Conservation (phyloP, 2,797 vertebrate genomes). For the Orestias chungarensis region DNA sequence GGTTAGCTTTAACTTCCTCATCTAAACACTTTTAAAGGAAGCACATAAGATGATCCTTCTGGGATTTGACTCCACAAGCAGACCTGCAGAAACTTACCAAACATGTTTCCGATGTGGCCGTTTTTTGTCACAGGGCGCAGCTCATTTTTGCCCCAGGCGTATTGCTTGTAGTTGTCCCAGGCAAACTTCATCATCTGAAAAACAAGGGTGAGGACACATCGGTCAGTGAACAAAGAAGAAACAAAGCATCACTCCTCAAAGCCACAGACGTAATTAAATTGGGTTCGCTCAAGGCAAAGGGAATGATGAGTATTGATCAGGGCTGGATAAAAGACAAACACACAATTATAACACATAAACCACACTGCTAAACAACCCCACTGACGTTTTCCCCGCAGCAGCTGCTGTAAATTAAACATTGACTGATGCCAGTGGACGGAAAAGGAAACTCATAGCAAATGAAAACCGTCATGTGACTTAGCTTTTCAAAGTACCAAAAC, state of each 20-base stretch:
- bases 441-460: constrained; percentile 1
- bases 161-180: constrained; percentile 94
- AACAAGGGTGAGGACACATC: constrained; percentile 42
- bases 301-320: constrained; percentile 66
- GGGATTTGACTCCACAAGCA: not conserved
- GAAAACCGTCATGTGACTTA: constrained; percentile 7
- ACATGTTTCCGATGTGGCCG: constrained; percentile 94
- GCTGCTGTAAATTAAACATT: constrained; percentile 49
- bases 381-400: constrained; percentile 56
- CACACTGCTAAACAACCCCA: constrained; percentile 41
- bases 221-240: constrained; percentile 41
- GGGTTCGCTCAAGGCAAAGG: constrained; percentile 49
- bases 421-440: constrained; percentile 35
- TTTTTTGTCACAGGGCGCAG: constrained; percentile 91
- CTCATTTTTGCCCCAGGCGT: constrained; percentile 95
- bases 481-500: constrained; percentile 1
- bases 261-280: constrained; percentile 53
- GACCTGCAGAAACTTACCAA: constrained; percentile 86
- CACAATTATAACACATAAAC: constrained; percentile 57
- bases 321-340: constrained; percentile 55
- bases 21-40: constrained; percentile 10
- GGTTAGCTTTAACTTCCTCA: not conserved
- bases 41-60: constrained; percentile 1
- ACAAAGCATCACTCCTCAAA: constrained; percentile 15
- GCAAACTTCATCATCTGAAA: constrained; percentile 98